Evolutionary conservation across 2,113 vertebrate genomes (phyloP).

Genomic region (Polypterus senegalus): DNA sequence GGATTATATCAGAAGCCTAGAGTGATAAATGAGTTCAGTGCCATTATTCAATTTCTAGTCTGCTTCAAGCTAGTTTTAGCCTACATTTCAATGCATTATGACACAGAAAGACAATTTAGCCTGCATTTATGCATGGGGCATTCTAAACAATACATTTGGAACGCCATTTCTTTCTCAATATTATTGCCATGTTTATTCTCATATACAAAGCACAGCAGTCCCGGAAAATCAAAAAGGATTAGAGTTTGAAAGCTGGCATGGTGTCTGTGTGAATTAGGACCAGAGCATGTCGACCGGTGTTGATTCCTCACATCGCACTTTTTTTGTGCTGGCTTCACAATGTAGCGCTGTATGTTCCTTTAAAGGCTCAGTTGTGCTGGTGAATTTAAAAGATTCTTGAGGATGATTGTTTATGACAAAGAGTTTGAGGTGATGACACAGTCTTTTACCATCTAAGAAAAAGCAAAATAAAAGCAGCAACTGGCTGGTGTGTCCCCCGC

Average conservation of each 20-base stretch:
- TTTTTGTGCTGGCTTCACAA: neutral
- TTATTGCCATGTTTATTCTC: constrained; percentile 1
- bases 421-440: neutral
- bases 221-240: constrained; percentile 2
- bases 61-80: neutral
- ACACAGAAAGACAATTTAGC: constrained; percentile 2
- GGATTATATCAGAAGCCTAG: neutral
- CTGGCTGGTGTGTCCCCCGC: neutral
- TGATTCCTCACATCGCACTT: neutral
- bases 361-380: neutral
- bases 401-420: constrained; percentile 3
- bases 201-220: neutral
- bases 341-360: neutral
- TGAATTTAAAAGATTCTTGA: neutral
- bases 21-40: neutral
- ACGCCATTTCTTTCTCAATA: neutral
- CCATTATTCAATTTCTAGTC: neutral
- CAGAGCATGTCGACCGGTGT: neutral
- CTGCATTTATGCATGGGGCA: neutral
- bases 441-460: neutral
- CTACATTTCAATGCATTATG: neutral
- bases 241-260: neutral
- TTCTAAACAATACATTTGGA: neutral
- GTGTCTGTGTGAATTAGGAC: neutral
- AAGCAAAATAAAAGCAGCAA: neutral